phyloP scores from a whole-genome alignment of 2,888 invertebrate species.

The Rhamnusium bicolor region DNA sequence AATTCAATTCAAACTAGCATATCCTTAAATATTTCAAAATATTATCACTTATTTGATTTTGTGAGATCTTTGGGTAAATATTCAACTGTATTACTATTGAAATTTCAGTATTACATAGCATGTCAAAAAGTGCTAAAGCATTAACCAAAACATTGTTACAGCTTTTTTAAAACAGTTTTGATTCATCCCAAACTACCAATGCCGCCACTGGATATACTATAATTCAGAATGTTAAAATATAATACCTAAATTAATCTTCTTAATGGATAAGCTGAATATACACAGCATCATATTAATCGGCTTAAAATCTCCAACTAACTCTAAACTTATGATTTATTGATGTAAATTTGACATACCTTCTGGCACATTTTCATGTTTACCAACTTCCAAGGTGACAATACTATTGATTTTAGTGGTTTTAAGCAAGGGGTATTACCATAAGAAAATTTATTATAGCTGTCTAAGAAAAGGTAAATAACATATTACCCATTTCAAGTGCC shows the following conservation, averaged over 20 bases:
- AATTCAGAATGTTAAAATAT: no score
- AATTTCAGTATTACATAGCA: no score
- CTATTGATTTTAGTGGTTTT: not conserved
- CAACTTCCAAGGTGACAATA: slow-evolving; percentile 3
- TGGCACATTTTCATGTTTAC: slow-evolving; percentile 4
- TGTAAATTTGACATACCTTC: not conserved
- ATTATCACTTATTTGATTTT: no score
- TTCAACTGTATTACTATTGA: no score
- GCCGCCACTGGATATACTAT: no score
- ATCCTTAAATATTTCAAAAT: no score
- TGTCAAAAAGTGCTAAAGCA: no score
- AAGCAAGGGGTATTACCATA: not conserved
- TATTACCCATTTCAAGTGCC: not conserved
- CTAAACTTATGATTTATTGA: not conserved
- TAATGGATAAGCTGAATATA: not conserved
- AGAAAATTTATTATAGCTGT: not conserved
- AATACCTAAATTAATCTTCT: not conserved
- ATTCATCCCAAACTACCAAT: no score
- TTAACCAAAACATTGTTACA: no score
- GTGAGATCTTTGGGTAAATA: no score
- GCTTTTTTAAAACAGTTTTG: no score
- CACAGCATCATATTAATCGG: not conserved
- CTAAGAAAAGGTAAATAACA: not conserved
- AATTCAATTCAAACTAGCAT: no score
- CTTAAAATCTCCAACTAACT: not conserved